Base-by-base conservation (phyloP, 2,113 vertebrate species). In the Phalacrocorax carbo region DNA sequence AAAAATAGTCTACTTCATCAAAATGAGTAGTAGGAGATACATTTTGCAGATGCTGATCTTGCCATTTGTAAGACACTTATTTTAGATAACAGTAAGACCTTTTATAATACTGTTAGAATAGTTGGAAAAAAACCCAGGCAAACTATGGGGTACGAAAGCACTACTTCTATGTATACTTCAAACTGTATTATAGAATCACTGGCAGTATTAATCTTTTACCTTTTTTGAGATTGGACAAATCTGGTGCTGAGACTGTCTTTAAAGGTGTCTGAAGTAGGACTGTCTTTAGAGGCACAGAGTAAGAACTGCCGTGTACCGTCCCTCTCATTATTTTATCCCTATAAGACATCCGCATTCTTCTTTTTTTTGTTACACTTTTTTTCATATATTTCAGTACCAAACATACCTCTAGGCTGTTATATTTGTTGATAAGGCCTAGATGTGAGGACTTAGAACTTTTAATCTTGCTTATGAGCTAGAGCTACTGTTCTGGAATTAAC, bases 121-220 rank as follows among this genome's bases (percentile, higher is more conserved):
- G 21, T 4, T 80, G 10, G 16, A 36, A 68, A 73, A 40, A 40
- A 15, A n/a, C 0, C 0, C 15, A 60, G n/a, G 1, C 12, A 81
- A 90, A 16, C 4, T 82, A 15, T 29, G 29, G 22, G 13, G 14
- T n/a, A 66, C 7, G 38, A 23, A 4, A 80, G 5, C 4, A 15
- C 8, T 52, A 66, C 15, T 40, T 80, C 20, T 49, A 15, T 42
- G 8, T 34, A 10, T 52, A n/a, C 11, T 78, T 84, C 14, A 70
- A 60, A 54, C 9, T 65, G 2, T 38, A 17, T 26, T 57, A 7
- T 30, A 32, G 5, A 20, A 30, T 83, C 10, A 34, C 26, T 65
- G 22, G 11, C 22, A 44, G 3, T 70, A 51, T 86, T 61, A 76
- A 34, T 23, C 1, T 76, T 79, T 42, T 48, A 29, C 5, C 6